Evolutionary conservation across 2,797 vertebrate genomes (phyloP).

Genomic region (Xenentodon cancila): DNA sequence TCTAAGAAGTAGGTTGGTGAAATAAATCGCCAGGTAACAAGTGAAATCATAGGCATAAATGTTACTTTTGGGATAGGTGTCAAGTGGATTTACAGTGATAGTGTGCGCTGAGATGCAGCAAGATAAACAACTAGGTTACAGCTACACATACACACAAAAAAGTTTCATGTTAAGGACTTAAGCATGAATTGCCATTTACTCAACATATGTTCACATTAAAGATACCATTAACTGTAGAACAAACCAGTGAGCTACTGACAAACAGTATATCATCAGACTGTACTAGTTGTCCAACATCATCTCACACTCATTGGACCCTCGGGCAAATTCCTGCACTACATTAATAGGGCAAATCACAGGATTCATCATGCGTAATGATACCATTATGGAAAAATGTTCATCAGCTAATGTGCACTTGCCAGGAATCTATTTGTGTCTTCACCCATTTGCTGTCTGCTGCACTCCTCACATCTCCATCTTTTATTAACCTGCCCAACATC

Average conservation of each 20-base stretch:
- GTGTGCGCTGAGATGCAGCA: slow-evolving; percentile 22
- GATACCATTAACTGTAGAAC: slow-evolving; percentile 6
- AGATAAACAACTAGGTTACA: slow-evolving; percentile 40
- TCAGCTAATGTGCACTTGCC: slow-evolving; percentile 69
- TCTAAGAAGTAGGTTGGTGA: slow-evolving; percentile 44
- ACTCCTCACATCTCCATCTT: slow-evolving; percentile 52
- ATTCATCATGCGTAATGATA: slow-evolving; percentile 76
- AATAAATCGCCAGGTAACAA: slow-evolving; percentile 40
- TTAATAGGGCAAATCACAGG: slow-evolving; percentile 65
- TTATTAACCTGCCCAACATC: slow-evolving; percentile 57
- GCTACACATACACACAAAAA: slow-evolving; percentile 17
- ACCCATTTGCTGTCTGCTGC: slow-evolving; percentile 52
- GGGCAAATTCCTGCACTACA: slow-evolving; percentile 56
- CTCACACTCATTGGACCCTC: slow-evolving; percentile 32
- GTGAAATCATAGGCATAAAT: slow-evolving; percentile 29
- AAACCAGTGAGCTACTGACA: slow-evolving; percentile 3
- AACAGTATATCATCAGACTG: slow-evolving; percentile 35
- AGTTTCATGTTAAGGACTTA: background rate
- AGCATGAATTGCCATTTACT: slow-evolving; percentile 2
- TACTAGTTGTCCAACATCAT: slow-evolving; percentile 29
- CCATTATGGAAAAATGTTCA: slow-evolving; percentile 74
- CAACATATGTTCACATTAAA: slow-evolving; percentile 4
- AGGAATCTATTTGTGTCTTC: slow-evolving; percentile 69
- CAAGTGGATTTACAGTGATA: slow-evolving; percentile 47
- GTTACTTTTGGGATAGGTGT: slow-evolving; percentile 21